Conservation (phyloP, 1,140 invertebrate species). For the Trichonephila clavipes region DNA sequence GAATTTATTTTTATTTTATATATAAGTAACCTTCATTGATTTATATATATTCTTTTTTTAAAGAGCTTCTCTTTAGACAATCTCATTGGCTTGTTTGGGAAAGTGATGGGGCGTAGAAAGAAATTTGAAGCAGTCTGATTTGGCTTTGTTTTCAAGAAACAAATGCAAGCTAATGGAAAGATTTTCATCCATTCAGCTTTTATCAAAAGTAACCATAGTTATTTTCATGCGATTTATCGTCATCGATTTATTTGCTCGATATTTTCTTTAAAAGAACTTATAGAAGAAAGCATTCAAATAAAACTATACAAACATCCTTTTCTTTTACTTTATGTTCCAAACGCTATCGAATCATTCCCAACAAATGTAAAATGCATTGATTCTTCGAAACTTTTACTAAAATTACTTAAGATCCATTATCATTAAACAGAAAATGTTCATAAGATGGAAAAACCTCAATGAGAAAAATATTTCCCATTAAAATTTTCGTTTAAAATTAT, state of each 20-base stretch:
- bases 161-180: slow-evolving; percentile 39
- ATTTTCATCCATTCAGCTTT: neutral
- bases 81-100: neutral
- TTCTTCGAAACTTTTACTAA: neutral
- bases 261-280: neutral
- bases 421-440: too few relatives aligned
- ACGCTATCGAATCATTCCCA: neutral
- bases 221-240: neutral
- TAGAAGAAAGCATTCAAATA: neutral
- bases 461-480: too few relatives aligned
- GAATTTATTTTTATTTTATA: neutral
- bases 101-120: slow-evolving; percentile 1
- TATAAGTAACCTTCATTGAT: slow-evolving; percentile 12
- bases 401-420: neutral
- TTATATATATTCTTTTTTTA: neutral
- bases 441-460: too few relatives aligned
- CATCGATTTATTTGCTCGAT: slow-evolving; percentile 15
- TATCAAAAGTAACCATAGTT: slow-evolving; percentile 19
- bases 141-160: neutral
- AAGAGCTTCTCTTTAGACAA: neutral
- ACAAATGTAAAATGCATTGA: neutral
- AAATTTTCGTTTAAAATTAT: too few relatives aligned
- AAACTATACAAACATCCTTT: neutral
- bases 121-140: slow-evolving; percentile 36
- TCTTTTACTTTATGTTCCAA: neutral